Evolutionary conservation across 2,113 vertebrate genomes (phyloP).

Genomic region (Oostethus manadensis): DNA sequence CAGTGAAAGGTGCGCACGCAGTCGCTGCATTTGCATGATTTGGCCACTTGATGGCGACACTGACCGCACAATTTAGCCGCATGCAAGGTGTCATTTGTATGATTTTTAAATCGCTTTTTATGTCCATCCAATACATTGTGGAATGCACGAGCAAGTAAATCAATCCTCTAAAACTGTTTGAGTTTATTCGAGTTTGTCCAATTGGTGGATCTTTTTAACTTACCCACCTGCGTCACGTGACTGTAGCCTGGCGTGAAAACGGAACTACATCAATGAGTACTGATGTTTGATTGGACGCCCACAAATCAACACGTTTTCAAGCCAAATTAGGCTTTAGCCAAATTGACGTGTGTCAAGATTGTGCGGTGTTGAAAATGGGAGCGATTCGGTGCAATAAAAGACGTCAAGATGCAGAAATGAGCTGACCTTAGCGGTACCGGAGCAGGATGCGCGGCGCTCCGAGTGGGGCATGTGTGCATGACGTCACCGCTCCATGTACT

Average conservation of each 20-base stretch:
- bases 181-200: background rate
- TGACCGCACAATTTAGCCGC: slow-evolving; percentile 34
- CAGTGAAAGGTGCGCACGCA: background rate
- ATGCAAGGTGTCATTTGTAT: background rate
- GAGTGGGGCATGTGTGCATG: slow-evolving; percentile 68
- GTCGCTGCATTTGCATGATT: background rate
- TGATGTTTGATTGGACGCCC: too few species aligned
- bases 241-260: too few species aligned
- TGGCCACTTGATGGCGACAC: slow-evolving; percentile 57
- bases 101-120: background rate
- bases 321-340: too few species aligned
- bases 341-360: too few species aligned
- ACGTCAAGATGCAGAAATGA: slow-evolving; percentile 7
- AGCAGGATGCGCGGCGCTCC: slow-evolving; percentile 59
- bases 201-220: background rate
- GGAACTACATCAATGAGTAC: too few species aligned
- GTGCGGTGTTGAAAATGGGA: background rate
- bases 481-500: slow-evolving; percentile 69
- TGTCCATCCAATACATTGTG: background rate
- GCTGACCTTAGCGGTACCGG: slow-evolving; percentile 24
- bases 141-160: background rate
- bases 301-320: too few species aligned
- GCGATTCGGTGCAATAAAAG: background rate
- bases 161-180: too few species aligned
- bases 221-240: background rate